Conservation (phyloP, 2,113 vertebrate genomes). For the Hyperopisus bebe region DNA sequence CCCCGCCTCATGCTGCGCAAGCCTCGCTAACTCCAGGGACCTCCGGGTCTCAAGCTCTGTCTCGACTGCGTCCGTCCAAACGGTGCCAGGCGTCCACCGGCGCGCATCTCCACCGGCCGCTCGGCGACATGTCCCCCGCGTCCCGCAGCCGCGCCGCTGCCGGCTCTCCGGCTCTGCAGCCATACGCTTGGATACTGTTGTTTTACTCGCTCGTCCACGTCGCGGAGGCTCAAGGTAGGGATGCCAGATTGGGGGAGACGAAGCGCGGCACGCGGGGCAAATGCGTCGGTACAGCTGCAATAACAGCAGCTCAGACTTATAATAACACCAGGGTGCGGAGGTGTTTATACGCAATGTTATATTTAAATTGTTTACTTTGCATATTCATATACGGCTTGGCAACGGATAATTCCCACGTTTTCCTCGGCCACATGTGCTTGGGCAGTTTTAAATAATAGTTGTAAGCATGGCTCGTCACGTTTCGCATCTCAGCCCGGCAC, state of each 20-base stretch:
- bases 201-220: slow-evolving; percentile 38
- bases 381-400: not conserved
- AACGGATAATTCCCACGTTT: not conserved
- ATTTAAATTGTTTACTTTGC: not conserved
- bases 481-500: not conserved
- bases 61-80: not conserved
- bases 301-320: not conserved
- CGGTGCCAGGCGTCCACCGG: not conserved
- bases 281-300: not conserved
- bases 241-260: not conserved
- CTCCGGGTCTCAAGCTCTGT: not conserved
- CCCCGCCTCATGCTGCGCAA: slow-evolving; percentile 13
- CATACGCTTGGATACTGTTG: slow-evolving; percentile 58
- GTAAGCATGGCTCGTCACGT: not conserved
- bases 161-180: slow-evolving; percentile 42
- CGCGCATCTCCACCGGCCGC: not conserved
- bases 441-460: not conserved
- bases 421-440: not conserved
- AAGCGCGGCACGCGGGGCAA: not conserved
- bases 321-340: not conserved
- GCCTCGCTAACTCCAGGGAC: slow-evolving; percentile 7
- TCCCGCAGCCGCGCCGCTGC: not conserved
- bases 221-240: slow-evolving; percentile 60
- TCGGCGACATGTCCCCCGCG: not conserved
- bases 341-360: not conserved